Percentiles rank a stretch among this genome's conserved stretches.
Conservation (phyloP, 2,888 invertebrate genomes). For the Scaptomyza reducta region DNA sequence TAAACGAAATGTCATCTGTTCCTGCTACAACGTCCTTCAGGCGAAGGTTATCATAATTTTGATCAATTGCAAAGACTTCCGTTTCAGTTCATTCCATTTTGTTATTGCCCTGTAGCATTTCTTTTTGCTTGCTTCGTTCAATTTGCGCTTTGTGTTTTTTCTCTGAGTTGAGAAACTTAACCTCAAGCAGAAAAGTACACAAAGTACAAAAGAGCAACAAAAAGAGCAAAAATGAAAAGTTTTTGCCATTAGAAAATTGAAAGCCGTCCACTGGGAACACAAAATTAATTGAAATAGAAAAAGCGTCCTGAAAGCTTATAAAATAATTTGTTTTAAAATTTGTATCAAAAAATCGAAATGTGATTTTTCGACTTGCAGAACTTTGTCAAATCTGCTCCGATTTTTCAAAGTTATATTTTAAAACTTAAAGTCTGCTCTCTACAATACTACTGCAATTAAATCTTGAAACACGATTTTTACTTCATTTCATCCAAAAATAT, state of each 20-base stretch:
- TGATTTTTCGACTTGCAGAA: no score
- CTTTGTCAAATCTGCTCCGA: no score
- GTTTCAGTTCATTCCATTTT: conserved; percentile 11
- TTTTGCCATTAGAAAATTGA: not conserved
- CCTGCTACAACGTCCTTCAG: conserved; percentile 13
- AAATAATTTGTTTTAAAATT: no score
- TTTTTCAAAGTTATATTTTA: no score
- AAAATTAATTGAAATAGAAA: not conserved
- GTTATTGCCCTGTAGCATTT: conserved; percentile 18
- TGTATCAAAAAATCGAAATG: no score
- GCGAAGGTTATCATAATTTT: conserved; percentile 53
- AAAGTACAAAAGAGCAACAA: not conserved
- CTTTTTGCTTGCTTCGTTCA: conserved; percentile 40
- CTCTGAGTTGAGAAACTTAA: conserved; percentile 15
- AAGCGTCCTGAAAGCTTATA: no score
- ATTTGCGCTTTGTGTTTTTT: conserved; percentile 55
- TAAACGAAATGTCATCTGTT: conserved; percentile 55
- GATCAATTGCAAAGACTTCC: conserved; percentile 29
- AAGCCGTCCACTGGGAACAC: no score
- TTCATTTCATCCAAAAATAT: no score
- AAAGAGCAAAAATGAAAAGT: conserved; percentile 8
- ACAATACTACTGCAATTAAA: no score
- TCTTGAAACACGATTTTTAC: no score
- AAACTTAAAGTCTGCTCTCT: no score
- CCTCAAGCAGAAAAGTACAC: not conserved